These are phyloP conservation scores for Gymnothorax javanicus DNA, from an alignment of 2,797 vertebrate species.

Conservation along the genomic window DNA sequence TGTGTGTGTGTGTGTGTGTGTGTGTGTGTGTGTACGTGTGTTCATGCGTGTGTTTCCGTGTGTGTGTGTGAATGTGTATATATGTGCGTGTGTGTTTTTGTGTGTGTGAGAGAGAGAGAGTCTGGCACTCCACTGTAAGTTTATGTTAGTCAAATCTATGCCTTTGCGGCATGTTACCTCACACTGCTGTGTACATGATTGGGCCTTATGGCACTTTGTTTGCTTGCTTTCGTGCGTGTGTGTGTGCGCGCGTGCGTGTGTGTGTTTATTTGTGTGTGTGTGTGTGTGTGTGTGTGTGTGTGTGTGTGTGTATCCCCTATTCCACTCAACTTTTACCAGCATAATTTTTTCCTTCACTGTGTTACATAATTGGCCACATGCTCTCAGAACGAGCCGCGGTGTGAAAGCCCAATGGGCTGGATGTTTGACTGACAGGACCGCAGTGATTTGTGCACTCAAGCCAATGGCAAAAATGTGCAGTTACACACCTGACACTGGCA, in stretches of 20 bases:
- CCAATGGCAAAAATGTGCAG: background rate
- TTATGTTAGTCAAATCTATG: background rate
- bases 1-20: too few species aligned
- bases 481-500: conserved; percentile 39
- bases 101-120: conserved; percentile 15
- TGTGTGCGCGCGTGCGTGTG: too few species aligned
- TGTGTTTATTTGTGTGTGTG: too few species aligned
- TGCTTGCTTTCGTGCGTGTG: background rate
- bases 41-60: too few species aligned
- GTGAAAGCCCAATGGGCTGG: conserved; percentile 35
- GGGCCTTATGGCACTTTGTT: background rate
- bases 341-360: background rate
- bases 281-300: too few species aligned
- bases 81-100: background rate
- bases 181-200: background rate
- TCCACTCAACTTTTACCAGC: conserved; percentile 40
- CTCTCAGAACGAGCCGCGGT: conserved; percentile 54
- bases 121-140: conserved; percentile 13
- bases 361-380: conserved; percentile 18
- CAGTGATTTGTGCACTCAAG: conserved; percentile 43
- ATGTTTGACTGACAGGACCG: conserved; percentile 52
- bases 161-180: background rate
- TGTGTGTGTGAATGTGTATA: conserved; percentile 25
- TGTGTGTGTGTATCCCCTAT: background rate
- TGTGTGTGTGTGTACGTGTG: too few species aligned